A percentile compares a stretch with the other conserved stretches of the same genome.
These are phyloP conservation scores for Cyclina sinensis DNA, from an alignment of 1,140 invertebrate genomes.

Conservation along the genomic window DNA sequence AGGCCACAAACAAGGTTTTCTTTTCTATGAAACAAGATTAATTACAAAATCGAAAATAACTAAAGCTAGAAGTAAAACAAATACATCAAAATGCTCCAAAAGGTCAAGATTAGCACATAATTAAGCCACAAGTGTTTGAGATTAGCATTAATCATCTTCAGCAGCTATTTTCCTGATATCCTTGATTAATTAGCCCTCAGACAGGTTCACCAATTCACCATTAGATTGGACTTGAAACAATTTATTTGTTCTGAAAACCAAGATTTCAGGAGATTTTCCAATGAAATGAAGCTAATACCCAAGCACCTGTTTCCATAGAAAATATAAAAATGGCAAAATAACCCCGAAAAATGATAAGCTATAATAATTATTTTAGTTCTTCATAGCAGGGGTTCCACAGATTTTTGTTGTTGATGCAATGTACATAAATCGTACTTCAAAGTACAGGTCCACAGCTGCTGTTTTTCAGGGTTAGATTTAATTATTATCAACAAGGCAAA, in stretches of 20 bases:
- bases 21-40: constrained; percentile 44
- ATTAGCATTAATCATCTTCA: constrained; percentile 62
- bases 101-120: constrained; percentile 67
- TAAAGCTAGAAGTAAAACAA: constrained; percentile 31
- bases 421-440: constrained; percentile 58
- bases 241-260: constrained; percentile 62
- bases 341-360: constrained; percentile 52
- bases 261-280: not conserved
- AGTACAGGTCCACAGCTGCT: constrained; percentile 42
- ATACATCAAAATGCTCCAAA: constrained; percentile 59
- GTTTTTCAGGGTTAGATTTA: constrained; percentile 13
- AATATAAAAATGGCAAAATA: constrained; percentile 52
- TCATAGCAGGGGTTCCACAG: constrained; percentile 22
- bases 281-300: constrained; percentile 53
- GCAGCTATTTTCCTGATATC: constrained; percentile 46
- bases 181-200: constrained; percentile 59
- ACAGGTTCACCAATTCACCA: constrained; percentile 55
- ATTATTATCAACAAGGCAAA: constrained; percentile 9
- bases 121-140: constrained; percentile 62
- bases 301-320: constrained; percentile 51
- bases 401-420: constrained; percentile 43
- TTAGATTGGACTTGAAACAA: constrained; percentile 65
- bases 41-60: constrained; percentile 50
- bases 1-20: constrained; percentile 24
- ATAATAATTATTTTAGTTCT: constrained; percentile 50